phyloP scores from a whole-genome alignment of 1,140 invertebrate species.

The Cyrtorhinus lividipennis region DNA sequence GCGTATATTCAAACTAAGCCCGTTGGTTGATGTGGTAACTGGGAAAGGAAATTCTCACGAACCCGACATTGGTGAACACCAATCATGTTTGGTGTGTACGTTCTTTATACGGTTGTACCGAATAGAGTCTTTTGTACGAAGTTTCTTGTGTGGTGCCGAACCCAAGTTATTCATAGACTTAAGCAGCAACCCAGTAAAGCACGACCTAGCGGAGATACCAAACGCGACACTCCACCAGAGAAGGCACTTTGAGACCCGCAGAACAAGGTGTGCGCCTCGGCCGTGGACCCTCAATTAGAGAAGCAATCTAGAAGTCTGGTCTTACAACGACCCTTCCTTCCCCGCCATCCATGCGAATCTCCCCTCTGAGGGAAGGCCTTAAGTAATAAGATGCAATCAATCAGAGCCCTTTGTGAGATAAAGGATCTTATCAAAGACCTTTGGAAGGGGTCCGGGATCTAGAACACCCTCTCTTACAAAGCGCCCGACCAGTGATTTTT shows the following conservation, averaged over 20 bases:
- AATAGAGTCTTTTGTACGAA: too few species aligned
- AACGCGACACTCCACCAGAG: background rate
- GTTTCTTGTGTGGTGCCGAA: too few species aligned
- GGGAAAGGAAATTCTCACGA: too few species aligned
- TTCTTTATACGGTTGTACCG: too few species aligned
- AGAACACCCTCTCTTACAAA: background rate
- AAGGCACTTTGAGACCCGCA: background rate
- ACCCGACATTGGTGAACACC: too few species aligned
- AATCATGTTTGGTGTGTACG: too few species aligned
- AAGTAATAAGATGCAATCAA: slow-evolving; percentile 13
- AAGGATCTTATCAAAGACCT: slow-evolving; percentile 11
- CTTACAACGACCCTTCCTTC: background rate
- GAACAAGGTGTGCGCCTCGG: background rate
- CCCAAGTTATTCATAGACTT: too few species aligned
- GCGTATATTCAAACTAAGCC: too few species aligned
- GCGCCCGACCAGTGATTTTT: too few species aligned
- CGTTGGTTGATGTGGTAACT: too few species aligned
- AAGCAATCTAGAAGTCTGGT: background rate
- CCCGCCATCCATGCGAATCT: background rate
- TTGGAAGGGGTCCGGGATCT: background rate
- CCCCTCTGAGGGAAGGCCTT: background rate
- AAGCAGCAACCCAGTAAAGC: too few species aligned
- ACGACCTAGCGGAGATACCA: too few species aligned
- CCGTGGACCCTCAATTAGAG: background rate
- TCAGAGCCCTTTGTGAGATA: slow-evolving; percentile 10